These are phyloP conservation scores for Balaenoptera acutorostrata DNA, from an alignment of 2,113 vertebrate species.

Conservation along the genomic window DNA sequence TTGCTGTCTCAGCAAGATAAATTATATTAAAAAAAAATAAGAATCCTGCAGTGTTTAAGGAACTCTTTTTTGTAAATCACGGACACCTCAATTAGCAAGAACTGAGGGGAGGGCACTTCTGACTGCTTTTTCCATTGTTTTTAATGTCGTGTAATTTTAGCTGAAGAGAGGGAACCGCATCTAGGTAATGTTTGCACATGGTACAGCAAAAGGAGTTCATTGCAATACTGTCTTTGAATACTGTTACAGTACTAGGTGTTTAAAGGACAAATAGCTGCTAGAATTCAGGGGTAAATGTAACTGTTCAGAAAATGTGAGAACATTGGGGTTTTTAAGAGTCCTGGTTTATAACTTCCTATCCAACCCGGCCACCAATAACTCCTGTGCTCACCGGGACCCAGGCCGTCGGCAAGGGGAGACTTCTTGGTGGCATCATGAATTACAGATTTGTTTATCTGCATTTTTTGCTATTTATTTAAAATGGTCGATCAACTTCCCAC, in stretches of 20 bases:
- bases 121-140: conserved; percentile 79
- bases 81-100: conserved; percentile 82
- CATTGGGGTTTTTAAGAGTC: conserved; percentile 21
- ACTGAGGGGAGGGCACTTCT: conserved; percentile 73
- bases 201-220: conserved; percentile 58
- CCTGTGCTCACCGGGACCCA: conserved; percentile 33
- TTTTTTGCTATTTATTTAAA: conserved; percentile 83
- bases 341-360: conserved; percentile 46
- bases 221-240: conserved; percentile 75
- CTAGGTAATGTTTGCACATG: conserved; percentile 81
- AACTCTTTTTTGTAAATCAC: conserved; percentile 85
- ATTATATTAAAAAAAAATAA: conserved; percentile 84
- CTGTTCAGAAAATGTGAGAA: conserved; percentile 51
- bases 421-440: conserved; percentile 54
- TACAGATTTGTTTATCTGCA: conserved; percentile 72
- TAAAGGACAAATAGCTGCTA: conserved; percentile 65
- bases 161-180: conserved; percentile 75
- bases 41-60: conserved; percentile 82
- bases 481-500: conserved; percentile 79
- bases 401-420: neutral
- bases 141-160: conserved; percentile 79
- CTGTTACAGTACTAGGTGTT: conserved; percentile 69
- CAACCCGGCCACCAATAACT: conserved; percentile 21
- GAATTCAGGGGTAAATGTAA: conserved; percentile 55
- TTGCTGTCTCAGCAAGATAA: conserved; percentile 87